phyloP scores from a whole-genome alignment of 2,888 invertebrate species.

The Drosophila fungiperda region DNA sequence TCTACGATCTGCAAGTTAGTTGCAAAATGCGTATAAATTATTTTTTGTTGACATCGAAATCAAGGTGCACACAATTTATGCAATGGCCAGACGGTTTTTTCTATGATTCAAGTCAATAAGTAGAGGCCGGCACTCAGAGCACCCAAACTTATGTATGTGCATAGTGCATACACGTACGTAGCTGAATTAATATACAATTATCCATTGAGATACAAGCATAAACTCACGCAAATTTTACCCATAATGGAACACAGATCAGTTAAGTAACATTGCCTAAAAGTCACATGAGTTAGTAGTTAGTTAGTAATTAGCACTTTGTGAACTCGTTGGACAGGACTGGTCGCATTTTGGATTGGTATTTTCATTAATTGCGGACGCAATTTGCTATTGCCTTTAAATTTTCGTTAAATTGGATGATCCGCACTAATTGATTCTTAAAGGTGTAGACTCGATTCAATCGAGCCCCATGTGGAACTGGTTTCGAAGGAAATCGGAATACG shows the following conservation, averaged over 20 bases:
- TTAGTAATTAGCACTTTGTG: constrained; percentile 37
- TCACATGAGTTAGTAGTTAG: constrained; percentile 50
- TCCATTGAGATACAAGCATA: background rate
- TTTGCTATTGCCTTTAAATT: constrained; percentile 60
- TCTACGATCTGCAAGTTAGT: constrained; percentile 53
- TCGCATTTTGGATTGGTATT: constrained; percentile 48
- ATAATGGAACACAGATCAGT: constrained; percentile 11
- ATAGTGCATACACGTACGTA: background rate
- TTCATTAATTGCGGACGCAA: constrained; percentile 59
- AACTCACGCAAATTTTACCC: constrained; percentile 18
- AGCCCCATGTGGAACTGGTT: constrained; percentile 36
- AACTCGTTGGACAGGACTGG: constrained; percentile 53
- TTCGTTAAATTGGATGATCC: constrained; percentile 50
- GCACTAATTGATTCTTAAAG: constrained; percentile 74
- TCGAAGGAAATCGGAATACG: constrained; percentile 40
- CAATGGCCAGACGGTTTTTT: constrained; percentile 55
- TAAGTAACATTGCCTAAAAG: constrained; percentile 16
- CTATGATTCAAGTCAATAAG: constrained; percentile 49
- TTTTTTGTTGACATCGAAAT: constrained; percentile 37
- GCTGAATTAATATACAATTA: constrained; percentile 2
- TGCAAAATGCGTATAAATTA: constrained; percentile 60
- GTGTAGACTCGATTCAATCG: constrained; percentile 41
- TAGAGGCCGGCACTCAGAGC: constrained; percentile 29
- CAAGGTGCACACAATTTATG: constrained; percentile 47
- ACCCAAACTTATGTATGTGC: constrained; percentile 2